Evolutionary conservation across 2,888 invertebrate species (phyloP), one percentile per base, ranked within the genome.

Genomic region (Lepas anatifera): DNA sequence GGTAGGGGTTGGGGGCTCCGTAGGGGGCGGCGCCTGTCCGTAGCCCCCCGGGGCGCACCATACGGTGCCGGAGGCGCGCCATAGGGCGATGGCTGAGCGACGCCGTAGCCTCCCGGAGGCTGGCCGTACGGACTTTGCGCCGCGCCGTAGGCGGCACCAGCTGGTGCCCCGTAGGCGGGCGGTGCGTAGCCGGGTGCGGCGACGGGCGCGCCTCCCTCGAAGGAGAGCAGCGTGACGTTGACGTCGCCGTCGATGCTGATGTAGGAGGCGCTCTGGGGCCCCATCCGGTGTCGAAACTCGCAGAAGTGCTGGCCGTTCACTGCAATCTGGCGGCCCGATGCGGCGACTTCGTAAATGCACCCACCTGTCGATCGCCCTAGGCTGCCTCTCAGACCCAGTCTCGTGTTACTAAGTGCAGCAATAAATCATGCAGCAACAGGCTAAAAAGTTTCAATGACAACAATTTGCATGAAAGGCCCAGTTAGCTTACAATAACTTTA

Each of bases 241-340:
- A 90, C 87, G 76, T 91, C 90, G 0, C 92, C 92, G 76, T 89
- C 88, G n/a, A 92, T 83, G 0, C 87, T 84, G 32, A 93, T 74
- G 78, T 89, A 87, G 0, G 85, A 83, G 39, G 90, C 84, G 73
- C 85, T 80, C 73, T 86, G 83, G 76, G 84, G 83, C 1, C 90
- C 87, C 67, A 90, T 78, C 68, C 91, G 85, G 77, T 91, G 89
- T 3, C 81, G 80, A 79, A 91, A 92, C 81, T 90, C 89, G 70
- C 87, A 83, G 80, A 88, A 90, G 77, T 92, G 92, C 66, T 84
- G 82, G 2, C 90, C 90, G 79, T 92, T 92, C 22, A 93, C 81
- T 0, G 90, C 91, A 73, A 93, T 84, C 87, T 89, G 80, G 25
- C 79, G 52, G n/a, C n/a, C n/a, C n/a, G 25, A 29, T 27, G 6